A percentile compares a stretch with the other conserved stretches of the same genome.
phyloP scores from a whole-genome alignment of 2,888 invertebrate genomes.

The Cylindroiulus punctatus region DNA sequence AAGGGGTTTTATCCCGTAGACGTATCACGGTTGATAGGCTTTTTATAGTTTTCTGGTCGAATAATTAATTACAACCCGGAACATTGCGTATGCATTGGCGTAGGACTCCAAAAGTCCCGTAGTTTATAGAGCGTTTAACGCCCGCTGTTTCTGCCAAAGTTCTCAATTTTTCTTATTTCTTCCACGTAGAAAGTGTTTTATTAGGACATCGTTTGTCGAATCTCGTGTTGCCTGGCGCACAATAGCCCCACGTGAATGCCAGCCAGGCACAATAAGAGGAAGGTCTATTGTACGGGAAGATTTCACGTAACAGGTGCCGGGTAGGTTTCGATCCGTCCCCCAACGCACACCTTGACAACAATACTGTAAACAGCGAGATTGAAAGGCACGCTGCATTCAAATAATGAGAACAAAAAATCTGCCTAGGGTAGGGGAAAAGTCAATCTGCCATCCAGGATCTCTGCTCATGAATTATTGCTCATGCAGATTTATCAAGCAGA shows the following conservation, averaged over 20 bases:
- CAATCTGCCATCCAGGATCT: conserved; percentile 17
- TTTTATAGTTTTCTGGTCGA: conserved; percentile 44
- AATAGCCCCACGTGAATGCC: conserved; percentile 11
- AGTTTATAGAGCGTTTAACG: not conserved
- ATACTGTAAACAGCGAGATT: conserved; percentile 10
- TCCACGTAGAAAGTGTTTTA: conserved; percentile 27
- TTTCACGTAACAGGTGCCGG: conserved; percentile 42
- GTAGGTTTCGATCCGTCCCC: not conserved
- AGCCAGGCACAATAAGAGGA: conserved; percentile 29
- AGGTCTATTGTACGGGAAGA: not conserved
- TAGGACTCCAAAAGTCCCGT: not conserved
- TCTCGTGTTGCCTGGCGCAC: conserved; percentile 1
- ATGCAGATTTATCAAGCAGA: conserved; percentile 32
- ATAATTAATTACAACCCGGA: conserved; percentile 38
- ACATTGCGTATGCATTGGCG: conserved; percentile 26
- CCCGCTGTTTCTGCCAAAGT: not conserved
- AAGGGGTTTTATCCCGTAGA: not conserved
- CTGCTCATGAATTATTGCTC: conserved; percentile 41
- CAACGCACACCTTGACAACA: conserved; percentile 29
- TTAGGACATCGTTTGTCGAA: conserved; percentile 5
- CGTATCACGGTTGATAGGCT: conserved; percentile 30
- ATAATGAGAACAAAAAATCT: conserved; percentile 14
- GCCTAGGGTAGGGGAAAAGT: conserved; percentile 20
- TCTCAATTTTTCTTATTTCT: conserved; percentile 6
- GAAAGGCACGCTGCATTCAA: not conserved